A percentile compares a stretch with the other conserved stretches of the same genome.
These are phyloP conservation scores for Podiceps cristatus DNA, from an alignment of 2,113 vertebrate species.

Conservation along the genomic window DNA sequence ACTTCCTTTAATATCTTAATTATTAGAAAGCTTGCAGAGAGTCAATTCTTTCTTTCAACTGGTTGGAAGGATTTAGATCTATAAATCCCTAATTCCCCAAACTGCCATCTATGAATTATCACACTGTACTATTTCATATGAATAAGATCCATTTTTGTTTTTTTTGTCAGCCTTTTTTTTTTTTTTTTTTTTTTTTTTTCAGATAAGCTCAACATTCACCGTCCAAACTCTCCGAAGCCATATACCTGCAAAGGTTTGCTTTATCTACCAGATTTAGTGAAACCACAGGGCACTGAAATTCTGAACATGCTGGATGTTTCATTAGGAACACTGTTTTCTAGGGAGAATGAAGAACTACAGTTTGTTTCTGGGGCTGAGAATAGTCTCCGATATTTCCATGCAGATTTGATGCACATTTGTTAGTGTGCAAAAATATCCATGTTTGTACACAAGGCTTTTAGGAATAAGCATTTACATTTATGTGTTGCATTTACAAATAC, in stretches of 20 bases:
- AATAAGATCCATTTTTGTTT: not conserved
- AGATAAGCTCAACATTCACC: not conserved
- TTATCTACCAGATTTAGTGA: not conserved
- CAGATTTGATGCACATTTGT: not conserved
- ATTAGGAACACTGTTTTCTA: not conserved
- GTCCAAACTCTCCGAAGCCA: not conserved
- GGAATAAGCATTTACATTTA: not conserved
- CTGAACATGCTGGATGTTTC: not conserved
- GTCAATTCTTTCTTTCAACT: not conserved
- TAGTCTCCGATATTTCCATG: not conserved
- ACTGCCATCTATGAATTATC: not conserved
- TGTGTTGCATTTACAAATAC: not conserved
- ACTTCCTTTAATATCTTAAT: not conserved
- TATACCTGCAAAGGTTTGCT: not conserved
- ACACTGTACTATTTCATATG: not conserved
- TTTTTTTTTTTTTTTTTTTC: not conserved
- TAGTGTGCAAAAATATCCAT: not conserved
- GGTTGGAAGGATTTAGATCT: not conserved
- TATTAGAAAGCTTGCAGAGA: not conserved
- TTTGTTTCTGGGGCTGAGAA: not conserved
- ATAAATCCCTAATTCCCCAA: not conserved
- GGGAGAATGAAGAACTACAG: not conserved
- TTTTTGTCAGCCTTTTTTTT: not conserved
- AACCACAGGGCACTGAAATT: not conserved
- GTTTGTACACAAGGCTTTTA: not conserved